Conservation (phyloP, 1,140 invertebrate genomes). For the Saccostrea echinata region DNA sequence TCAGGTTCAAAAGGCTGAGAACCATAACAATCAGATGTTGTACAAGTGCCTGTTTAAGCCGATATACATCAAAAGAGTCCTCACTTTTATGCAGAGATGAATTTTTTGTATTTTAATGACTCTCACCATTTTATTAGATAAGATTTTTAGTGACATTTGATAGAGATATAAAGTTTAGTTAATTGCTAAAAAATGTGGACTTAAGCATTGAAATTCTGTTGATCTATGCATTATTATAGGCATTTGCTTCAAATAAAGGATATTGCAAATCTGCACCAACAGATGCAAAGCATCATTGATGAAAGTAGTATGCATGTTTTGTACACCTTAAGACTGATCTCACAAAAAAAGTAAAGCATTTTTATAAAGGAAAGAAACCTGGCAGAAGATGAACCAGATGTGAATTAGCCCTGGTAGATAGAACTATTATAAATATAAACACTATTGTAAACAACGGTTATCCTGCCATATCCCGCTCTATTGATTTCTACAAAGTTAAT, state of each 20-base stretch:
- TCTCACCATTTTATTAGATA: background rate
- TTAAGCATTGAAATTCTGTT: background rate
- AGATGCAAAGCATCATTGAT: background rate
- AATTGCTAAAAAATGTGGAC: background rate
- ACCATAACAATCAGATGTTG: background rate
- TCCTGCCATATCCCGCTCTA: background rate
- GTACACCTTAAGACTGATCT: background rate
- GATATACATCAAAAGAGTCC: background rate
- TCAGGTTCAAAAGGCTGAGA: slow-evolving; percentile 7
- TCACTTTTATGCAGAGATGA: background rate
- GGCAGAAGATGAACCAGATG: background rate
- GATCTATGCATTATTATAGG: background rate
- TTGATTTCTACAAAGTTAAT: slow-evolving; percentile 26
- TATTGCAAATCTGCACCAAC: background rate
- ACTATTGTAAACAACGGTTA: background rate
- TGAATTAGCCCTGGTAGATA: background rate
- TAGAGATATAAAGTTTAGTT: background rate
- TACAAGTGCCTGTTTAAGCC: background rate
- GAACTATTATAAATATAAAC: background rate
- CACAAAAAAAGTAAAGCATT: background rate
- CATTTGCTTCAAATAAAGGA: background rate
- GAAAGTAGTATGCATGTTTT: background rate
- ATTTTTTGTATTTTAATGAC: background rate
- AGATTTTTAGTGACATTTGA: background rate
- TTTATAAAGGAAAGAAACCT: background rate